Base-by-base conservation (phyloP, 2,888 invertebrate species). In the Leptopterna dolabrata region DNA sequence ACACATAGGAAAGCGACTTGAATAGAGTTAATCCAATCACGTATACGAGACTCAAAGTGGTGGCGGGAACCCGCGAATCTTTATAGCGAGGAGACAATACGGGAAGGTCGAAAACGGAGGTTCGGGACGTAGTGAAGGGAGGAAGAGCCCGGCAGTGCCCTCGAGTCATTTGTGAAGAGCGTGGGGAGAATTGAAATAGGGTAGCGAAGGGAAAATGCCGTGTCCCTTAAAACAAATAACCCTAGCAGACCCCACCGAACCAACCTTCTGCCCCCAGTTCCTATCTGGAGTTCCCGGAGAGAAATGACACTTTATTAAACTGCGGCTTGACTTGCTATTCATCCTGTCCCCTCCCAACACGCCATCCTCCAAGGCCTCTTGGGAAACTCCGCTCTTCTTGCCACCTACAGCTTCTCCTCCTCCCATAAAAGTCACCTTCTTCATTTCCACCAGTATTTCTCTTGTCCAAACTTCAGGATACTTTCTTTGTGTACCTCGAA, bases 301-400 rank as follows among this genome's bases (percentile, higher is more conserved):
- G 83, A 83, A 83, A 83, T 83, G 83, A 83, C 83, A 83, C 83
- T 83, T 83, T 83, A 83, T 83, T 83, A 83, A 83, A 83, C 83
- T 71, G 83, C 47, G 83, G 83, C 83, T 83, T 71, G 70, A 83
- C 83, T 83, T 83, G 83, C 83, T 83, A 83, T 83, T 83, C 83
- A 83, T 83, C 83, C 71, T 83, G 43, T 70, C 63, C 41, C 24
- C 83, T 70, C 29, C 83, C 14, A 36, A 19, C 16, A 45, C 43
- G 13, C 82, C 70, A n/a, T 27, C 80, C 27, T 16, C 45, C 19
- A 13, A 27, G 14, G 7, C 3, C 36, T 76, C 76, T 76, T 36
- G 36, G 76, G 76, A 76, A 41, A 36, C 36, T 76, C 76, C 43
- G 36, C 19, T 76, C 76, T 81, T 81, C 63, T 81, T 81, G 27